A percentile compares a stretch with the other conserved stretches of the same genome.
phyloP scores from a whole-genome alignment of 2,888 invertebrate species.

The Carabus problematicus region DNA sequence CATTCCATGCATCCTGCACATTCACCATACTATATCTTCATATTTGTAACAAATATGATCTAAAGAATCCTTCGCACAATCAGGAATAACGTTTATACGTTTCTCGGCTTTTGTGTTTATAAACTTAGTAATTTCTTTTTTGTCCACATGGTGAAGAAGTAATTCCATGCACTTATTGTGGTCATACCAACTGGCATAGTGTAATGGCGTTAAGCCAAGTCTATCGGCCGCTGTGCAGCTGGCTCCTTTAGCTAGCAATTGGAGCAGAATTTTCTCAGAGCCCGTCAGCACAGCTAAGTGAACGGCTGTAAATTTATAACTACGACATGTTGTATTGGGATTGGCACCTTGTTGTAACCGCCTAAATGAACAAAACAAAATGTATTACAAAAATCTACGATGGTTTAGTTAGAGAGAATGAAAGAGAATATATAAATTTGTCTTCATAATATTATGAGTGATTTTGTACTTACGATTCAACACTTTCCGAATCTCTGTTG shows the following conservation, averaged over 20 bases:
- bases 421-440: too few species aligned
- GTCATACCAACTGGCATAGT: slow-evolving; percentile 62
- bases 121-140: slow-evolving; percentile 16
- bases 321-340: slow-evolving; percentile 62
- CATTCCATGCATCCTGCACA: slow-evolving; percentile 1
- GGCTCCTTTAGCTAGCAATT: slow-evolving; percentile 60
- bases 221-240: slow-evolving; percentile 59
- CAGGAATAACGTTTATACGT: slow-evolving; percentile 7
- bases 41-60: slow-evolving; percentile 25
- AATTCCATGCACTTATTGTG: slow-evolving; percentile 59
- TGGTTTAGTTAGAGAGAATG: too few species aligned
- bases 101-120: slow-evolving; percentile 17
- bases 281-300: slow-evolving; percentile 61
- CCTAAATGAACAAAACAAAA: slow-evolving; percentile 50
- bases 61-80: slow-evolving; percentile 28
- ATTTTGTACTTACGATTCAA: neutral
- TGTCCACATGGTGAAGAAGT: slow-evolving; percentile 49
- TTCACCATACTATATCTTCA: slow-evolving; percentile 11
- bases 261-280: slow-evolving; percentile 55
- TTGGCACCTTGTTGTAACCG: slow-evolving; percentile 61
- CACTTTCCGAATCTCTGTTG: neutral
- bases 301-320: slow-evolving; percentile 60
- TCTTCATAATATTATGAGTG: too few species aligned
- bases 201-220: slow-evolving; percentile 61
- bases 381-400: too few species aligned